phyloP scores from a whole-genome alignment of 2,888 invertebrate genomes.

The Agonopterix alstromeriana region DNA sequence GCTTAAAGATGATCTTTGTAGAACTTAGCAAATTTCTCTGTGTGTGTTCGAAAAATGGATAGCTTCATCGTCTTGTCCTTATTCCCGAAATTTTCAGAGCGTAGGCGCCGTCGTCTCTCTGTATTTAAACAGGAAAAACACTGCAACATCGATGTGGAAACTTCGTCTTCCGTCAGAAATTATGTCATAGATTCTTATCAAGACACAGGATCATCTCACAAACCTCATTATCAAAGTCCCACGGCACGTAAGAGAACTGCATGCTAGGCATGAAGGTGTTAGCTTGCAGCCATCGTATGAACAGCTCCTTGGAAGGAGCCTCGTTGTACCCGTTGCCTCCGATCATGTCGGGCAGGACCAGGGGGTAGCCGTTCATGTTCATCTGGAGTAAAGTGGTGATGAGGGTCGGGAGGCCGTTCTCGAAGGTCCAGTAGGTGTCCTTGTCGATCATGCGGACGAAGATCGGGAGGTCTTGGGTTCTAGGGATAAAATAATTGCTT shows the following conservation, averaged over 20 bases:
- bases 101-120: too few species aligned
- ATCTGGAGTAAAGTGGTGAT: slow-evolving; percentile 82
- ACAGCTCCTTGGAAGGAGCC: slow-evolving; percentile 76
- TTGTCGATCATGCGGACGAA: slow-evolving; percentile 88
- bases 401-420: slow-evolving; percentile 83
- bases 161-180: too few species aligned
- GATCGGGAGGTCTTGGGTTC: slow-evolving; percentile 81
- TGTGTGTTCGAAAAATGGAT: too few species aligned
- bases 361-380: slow-evolving; percentile 80
- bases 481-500: slow-evolving; percentile 16
- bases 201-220: neutral
- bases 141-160: too few species aligned
- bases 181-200: too few species aligned
- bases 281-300: slow-evolving; percentile 86
- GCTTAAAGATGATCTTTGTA: too few species aligned
- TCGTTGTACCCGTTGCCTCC: slow-evolving; percentile 78
- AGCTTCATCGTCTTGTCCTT: too few species aligned
- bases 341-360: slow-evolving; percentile 88
- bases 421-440: slow-evolving; percentile 80
- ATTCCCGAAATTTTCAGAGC: too few species aligned
- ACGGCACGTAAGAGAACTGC: slow-evolving; percentile 88
- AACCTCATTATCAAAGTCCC: slow-evolving; percentile 81
- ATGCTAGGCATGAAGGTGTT: slow-evolving; percentile 86
- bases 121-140: too few species aligned
- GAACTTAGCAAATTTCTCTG: too few species aligned